Evolutionary conservation across 2,113 vertebrate species (phyloP).

Genomic region (Corvus hawaiiensis): DNA sequence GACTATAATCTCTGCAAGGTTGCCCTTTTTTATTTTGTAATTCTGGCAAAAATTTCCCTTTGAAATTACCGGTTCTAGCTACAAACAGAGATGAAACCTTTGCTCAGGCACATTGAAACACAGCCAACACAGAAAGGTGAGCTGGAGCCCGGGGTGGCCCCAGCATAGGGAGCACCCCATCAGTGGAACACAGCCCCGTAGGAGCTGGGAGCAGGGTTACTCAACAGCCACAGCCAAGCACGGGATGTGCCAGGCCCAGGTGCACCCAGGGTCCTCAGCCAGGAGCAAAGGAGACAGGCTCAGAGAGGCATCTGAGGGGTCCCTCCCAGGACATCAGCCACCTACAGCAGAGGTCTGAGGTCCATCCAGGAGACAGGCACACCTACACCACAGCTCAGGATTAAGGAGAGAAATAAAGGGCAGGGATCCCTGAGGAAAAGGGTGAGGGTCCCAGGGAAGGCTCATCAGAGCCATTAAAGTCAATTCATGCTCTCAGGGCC

Average conservation of each 20-base stretch:
- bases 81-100: background rate
- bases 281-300: background rate
- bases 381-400: background rate
- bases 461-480: background rate
- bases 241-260: background rate
- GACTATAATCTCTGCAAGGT: background rate
- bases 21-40: background rate
- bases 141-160: background rate
- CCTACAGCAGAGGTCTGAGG: background rate
- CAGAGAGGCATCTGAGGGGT: background rate
- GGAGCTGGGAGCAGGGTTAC: background rate
- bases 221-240: background rate
- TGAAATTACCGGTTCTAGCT: background rate
- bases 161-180: background rate
- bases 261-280: background rate
- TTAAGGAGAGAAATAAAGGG: background rate
- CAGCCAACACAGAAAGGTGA: background rate
- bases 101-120: background rate
- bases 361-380: background rate
- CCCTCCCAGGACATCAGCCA: background rate
- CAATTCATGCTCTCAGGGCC: background rate
- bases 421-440: background rate
- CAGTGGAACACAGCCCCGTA: rapidly evolving
- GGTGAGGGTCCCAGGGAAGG: background rate
- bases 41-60: background rate